Base-by-base conservation (phyloP, 2,888 invertebrate genomes). In the Ochropleura plecta region DNA sequence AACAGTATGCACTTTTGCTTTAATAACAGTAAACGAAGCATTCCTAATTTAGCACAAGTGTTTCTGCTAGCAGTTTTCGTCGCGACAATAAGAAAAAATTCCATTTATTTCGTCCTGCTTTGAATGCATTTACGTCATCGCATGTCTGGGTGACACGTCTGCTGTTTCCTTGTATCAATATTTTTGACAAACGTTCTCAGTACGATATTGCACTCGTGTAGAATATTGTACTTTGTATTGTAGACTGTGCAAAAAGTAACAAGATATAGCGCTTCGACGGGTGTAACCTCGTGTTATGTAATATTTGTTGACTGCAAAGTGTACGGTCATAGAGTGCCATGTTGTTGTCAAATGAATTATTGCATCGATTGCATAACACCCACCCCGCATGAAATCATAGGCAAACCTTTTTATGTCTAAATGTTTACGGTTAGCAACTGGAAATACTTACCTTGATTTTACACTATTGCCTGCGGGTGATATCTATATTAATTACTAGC, bases 71-170 rank as follows among this genome's bases (percentile, higher is more conserved):
- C 57, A 49, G 16, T 78, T 78, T 68, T 70, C n/a, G n/a, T 57
- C 30, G 65, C 30, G 14, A 81, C 64, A 66, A 42, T 72, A 66
- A 46, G 62, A 67, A 84, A 81, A 78, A 65, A 55, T 76, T 78
- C 70, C 81, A 77, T 78, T 64, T 2, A 70, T 72, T 70, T 73
- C 77, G 73, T 72, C 48, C 55, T 72, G 69, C 62, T 73, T 46
- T 77, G 63, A 78, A 79, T 82, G 51, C 48, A 40, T 46, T 82
- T 72, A 67, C 73, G 81, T 79, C 79, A 81, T 63, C 70, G 65
- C 42, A 51, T 73, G 73, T 79, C 71, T 70, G 49, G 55, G 18
- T 73, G 66, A 57, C 64, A 51, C 42, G 71, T 78, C 59, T 73
- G 48, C 14, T 5, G 20, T 72, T 77, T 76, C 60, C 62, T 67